Percentiles rank a stretch among this genome's conserved stretches.
These are phyloP conservation scores for Dicycla oo DNA, from an alignment of 2,888 invertebrate species.

Conservation along the genomic window DNA sequence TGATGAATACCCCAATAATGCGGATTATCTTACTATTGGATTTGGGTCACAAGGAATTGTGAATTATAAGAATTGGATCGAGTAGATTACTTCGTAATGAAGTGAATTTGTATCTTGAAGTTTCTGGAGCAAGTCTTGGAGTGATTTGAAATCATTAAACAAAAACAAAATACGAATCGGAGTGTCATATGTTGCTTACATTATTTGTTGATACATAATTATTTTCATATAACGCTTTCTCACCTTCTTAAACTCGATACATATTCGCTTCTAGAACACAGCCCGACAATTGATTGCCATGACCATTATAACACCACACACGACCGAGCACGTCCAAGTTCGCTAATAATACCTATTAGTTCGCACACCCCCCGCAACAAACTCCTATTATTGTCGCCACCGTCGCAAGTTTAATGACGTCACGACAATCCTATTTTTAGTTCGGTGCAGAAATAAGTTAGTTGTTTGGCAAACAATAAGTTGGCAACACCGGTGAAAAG, in stretches of 20 bases:
- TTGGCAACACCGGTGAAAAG: slow-evolving; percentile 37
- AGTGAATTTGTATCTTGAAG: neutral
- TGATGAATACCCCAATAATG: slow-evolving; percentile 51
- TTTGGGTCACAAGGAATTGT: slow-evolving; percentile 6
- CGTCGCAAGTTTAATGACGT: slow-evolving; percentile 54
- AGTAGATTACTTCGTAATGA: neutral
- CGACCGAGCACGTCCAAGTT: slow-evolving; percentile 29
- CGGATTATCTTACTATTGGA: slow-evolving; percentile 22
- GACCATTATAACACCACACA: slow-evolving; percentile 19
- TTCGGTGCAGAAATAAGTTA: slow-evolving; percentile 48
- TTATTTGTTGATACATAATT: no score
- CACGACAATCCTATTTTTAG: slow-evolving; percentile 50
- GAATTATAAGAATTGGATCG: neutral
- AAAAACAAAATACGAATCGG: no score
- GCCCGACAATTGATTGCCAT: neutral
- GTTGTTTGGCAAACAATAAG: slow-evolving; percentile 57
- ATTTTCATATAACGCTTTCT: no score
- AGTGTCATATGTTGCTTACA: no score
- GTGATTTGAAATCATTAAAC: no score
- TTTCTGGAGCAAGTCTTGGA: no score
- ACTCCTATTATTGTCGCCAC: slow-evolving; percentile 50
- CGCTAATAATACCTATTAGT: slow-evolving; percentile 26
- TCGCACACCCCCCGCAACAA: slow-evolving; percentile 19
- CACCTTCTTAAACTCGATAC: no score
- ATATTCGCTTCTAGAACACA: neutral